Conservation (phyloP, 2,797 vertebrate species). For the Peromyscus aztecus region DNA sequence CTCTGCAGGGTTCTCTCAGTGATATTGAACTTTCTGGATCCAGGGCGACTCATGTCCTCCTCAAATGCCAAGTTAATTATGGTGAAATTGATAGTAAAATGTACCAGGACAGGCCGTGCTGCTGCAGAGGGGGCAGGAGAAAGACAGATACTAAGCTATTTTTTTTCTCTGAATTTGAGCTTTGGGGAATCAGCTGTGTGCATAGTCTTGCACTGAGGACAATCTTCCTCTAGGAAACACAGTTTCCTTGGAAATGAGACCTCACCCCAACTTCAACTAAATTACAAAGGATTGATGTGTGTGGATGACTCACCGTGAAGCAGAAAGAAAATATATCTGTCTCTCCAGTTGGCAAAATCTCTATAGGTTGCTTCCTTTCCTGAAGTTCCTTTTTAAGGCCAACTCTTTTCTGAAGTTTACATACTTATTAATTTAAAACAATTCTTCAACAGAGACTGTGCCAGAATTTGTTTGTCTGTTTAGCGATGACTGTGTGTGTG, state of each 20-base stretch:
- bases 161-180: background rate
- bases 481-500: background rate
- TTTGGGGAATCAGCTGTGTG: no score
- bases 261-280: background rate
- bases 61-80: conserved; percentile 76
- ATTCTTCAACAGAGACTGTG: background rate
- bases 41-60: background rate
- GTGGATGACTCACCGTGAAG: background rate
- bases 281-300: background rate
- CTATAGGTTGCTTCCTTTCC: background rate
- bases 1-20: conserved; percentile 69
- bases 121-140: background rate
- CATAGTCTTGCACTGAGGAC: background rate
- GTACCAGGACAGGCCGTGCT: background rate
- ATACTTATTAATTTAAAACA: background rate
- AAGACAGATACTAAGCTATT: background rate
- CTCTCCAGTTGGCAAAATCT: background rate
- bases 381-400: background rate
- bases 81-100: conserved; percentile 82
- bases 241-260: background rate
- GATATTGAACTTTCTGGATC: conserved; percentile 61
- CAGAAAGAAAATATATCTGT: background rate
- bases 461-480: background rate
- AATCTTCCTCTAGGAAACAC: background rate
- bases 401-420: background rate